phyloP scores from a whole-genome alignment of 2,888 invertebrate species.

The Lamproptera curius region DNA sequence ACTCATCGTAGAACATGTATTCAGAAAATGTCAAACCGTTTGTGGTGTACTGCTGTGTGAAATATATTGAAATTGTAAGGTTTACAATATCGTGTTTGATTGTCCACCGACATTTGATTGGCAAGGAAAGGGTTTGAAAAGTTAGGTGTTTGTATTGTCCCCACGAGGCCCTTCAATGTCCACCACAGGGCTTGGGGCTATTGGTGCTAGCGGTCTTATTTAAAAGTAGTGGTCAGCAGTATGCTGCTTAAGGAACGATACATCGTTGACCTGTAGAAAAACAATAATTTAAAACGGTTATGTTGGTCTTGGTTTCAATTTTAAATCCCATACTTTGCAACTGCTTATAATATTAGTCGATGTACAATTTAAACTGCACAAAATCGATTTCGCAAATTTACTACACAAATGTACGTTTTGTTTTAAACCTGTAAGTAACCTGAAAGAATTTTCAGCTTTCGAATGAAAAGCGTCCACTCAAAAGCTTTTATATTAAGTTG shows the following conservation, averaged over 20 bases:
- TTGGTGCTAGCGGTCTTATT: slow-evolving; percentile 49
- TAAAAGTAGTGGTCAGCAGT: slow-evolving; percentile 49
- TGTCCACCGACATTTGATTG: slow-evolving; percentile 92
- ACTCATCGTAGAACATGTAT: slow-evolving; percentile 85
- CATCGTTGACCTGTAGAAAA: slow-evolving; percentile 48
- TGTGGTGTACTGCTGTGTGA: slow-evolving; percentile 92
- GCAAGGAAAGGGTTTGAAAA: slow-evolving; percentile 89
- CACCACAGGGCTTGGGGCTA: slow-evolving; percentile 80
- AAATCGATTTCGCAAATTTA: too few relatives aligned
- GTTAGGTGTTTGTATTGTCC: slow-evolving; percentile 88
- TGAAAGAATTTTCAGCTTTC: too few relatives aligned
- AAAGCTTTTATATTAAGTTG: too few relatives aligned
- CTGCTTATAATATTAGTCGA: too few relatives aligned
- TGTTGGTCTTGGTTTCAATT: too few relatives aligned
- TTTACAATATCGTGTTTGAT: slow-evolving; percentile 87
- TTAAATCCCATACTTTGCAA: too few relatives aligned
- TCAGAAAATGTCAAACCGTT: slow-evolving; percentile 87
- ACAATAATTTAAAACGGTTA: too few relatives aligned
- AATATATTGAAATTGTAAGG: slow-evolving; percentile 88
- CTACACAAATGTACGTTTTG: too few relatives aligned
- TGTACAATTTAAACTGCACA: too few relatives aligned
- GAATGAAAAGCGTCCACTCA: too few relatives aligned
- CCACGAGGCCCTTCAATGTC: slow-evolving; percentile 80
- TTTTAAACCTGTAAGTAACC: too few relatives aligned
- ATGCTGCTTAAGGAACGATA: slow-evolving; percentile 51